A percentile compares a stretch with the other conserved stretches of the same genome.
Evolutionary conservation across 2,113 vertebrate genomes (phyloP).

Genomic region (Thermophis baileyi): DNA sequence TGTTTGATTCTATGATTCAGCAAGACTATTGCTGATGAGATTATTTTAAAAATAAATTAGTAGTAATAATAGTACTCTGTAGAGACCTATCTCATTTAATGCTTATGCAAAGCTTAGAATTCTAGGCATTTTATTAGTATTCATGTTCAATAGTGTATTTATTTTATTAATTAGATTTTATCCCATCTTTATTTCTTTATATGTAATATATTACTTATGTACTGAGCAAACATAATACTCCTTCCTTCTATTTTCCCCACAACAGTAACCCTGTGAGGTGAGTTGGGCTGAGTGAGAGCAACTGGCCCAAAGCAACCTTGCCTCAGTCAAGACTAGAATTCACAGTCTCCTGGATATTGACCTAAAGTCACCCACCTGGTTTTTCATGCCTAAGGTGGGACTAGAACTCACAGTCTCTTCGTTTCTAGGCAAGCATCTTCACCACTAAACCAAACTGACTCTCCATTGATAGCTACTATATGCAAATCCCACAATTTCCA

Average conservation of each 20-base stretch:
- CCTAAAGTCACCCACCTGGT: background rate
- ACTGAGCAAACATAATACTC: background rate
- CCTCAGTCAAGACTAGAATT: background rate
- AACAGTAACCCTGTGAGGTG: background rate
- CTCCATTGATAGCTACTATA: background rate
- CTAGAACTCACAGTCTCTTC: background rate
- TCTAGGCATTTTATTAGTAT: background rate
- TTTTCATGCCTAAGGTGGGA: background rate
- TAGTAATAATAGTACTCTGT: background rate
- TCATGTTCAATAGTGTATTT: background rate
- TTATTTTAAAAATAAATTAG: background rate
- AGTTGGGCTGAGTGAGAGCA: background rate
- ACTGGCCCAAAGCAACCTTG: background rate
- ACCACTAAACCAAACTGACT: background rate
- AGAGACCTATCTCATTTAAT: background rate
- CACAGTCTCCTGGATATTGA: background rate
- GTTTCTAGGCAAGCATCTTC: background rate
- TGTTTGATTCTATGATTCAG: background rate
- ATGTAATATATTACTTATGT: background rate
- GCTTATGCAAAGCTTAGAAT: background rate
- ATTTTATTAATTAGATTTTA: background rate
- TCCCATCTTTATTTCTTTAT: background rate
- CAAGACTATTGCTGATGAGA: background rate
- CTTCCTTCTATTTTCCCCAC: background rate
- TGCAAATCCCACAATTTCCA: background rate